Evolutionary conservation across 2,888 invertebrate species (phyloP).

Genomic region (Sesia bembeciformis): DNA sequence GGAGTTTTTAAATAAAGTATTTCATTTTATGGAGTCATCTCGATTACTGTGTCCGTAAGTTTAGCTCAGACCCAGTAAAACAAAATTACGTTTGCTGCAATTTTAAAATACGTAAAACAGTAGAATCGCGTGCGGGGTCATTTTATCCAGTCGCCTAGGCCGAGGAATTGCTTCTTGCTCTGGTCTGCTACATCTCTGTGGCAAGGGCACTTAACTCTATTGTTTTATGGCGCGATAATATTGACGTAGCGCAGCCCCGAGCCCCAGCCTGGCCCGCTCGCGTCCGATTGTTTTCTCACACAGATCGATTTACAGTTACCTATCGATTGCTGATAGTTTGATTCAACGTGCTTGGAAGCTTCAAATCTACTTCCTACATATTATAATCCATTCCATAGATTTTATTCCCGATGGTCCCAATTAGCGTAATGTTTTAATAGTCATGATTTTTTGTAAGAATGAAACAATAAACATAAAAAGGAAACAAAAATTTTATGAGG

Average conservation of each 20-base stretch:
- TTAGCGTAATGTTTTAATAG: too few species aligned
- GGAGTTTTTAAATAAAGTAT: too few species aligned
- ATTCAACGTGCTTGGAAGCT: background rate
- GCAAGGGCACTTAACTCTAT: slow-evolving; percentile 31
- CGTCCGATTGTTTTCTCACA: slow-evolving; percentile 48
- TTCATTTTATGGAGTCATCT: too few species aligned
- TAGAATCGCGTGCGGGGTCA: too few species aligned
- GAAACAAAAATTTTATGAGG: slow-evolving; percentile 50
- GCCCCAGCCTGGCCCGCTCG: slow-evolving; percentile 16
- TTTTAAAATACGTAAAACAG: too few species aligned
- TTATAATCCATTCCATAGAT: too few species aligned
- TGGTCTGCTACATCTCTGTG: slow-evolving; percentile 5
- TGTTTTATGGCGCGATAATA: slow-evolving; percentile 46
- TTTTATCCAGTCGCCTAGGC: too few species aligned
- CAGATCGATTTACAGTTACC: slow-evolving; percentile 44
- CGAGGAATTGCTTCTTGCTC: background rate
- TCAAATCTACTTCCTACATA: background rate
- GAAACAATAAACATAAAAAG: slow-evolving; percentile 29
- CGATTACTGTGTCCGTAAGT: too few species aligned
- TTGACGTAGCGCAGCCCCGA: slow-evolving; percentile 33
- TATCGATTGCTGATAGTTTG: slow-evolving; percentile 17
- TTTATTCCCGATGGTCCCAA: too few species aligned
- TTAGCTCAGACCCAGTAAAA: too few species aligned
- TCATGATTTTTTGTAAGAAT: background rate
- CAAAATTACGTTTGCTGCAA: too few species aligned